Percentiles rank a stretch among this genome's conserved stretches.
Conservation (phyloP, 1,140 invertebrate species). For the Lutraria rhynchaena region DNA sequence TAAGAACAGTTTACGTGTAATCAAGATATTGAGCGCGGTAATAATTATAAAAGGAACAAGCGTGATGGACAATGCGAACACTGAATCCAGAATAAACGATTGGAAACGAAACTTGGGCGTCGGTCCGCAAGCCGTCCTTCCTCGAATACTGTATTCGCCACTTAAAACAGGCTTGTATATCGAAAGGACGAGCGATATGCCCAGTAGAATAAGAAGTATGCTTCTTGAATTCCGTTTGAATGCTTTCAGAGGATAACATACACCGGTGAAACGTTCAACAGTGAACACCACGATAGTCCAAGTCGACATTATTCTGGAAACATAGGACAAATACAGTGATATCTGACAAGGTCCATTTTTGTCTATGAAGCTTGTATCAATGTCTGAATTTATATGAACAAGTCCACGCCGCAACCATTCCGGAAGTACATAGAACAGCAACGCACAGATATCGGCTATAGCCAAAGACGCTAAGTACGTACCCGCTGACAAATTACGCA, state of each 20-base stretch:
- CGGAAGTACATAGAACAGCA: constrained; percentile 66
- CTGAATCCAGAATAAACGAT: constrained; percentile 68
- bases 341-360: constrained; percentile 70
- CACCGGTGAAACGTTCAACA: constrained; percentile 74
- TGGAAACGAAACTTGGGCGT: constrained; percentile 44
- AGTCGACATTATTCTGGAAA: constrained; percentile 71
- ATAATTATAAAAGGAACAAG: constrained; percentile 66
- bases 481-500: constrained; percentile 73
- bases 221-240: constrained; percentile 33
- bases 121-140: constrained; percentile 35
- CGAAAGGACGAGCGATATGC: constrained; percentile 50
- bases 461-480: constrained; percentile 67
- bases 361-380: constrained; percentile 50
- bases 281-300: constrained; percentile 78
- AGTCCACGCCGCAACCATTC: constrained; percentile 69
- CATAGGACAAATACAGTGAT: constrained; percentile 70
- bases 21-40: constrained; percentile 65
- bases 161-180: constrained; percentile 72
- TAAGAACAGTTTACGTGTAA: constrained; percentile 61
- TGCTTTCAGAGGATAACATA: constrained; percentile 66
- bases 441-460: constrained; percentile 62
- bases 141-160: constrained; percentile 21
- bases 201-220: constrained; percentile 56
- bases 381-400: constrained; percentile 2
- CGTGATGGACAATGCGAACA: constrained; percentile 66